phyloP scores from a whole-genome alignment of 2,888 invertebrate species.

The Slavum lentiscoides region DNA sequence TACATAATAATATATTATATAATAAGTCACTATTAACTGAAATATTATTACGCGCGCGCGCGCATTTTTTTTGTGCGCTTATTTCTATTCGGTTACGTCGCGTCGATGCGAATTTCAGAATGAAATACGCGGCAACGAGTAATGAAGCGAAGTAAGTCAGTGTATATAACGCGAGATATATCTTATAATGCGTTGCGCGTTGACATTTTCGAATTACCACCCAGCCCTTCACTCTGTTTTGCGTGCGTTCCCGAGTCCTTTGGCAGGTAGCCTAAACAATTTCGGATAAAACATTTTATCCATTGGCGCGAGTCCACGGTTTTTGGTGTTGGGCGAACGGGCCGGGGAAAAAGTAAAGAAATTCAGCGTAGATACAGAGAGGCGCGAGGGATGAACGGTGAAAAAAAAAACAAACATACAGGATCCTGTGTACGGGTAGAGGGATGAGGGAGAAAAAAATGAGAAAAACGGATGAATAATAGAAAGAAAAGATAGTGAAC shows the following conservation, averaged over 20 bases:
- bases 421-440: not conserved
- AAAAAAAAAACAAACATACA: not conserved
- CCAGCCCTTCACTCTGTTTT: conserved; percentile 35
- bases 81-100: conserved; percentile 22
- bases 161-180: conserved; percentile 4
- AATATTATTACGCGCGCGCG: no score
- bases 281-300: conserved; percentile 53
- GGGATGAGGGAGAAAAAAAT: not conserved
- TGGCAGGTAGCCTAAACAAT: conserved; percentile 52
- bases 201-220: conserved; percentile 49
- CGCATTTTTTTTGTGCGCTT: not conserved
- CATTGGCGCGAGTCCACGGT: conserved; percentile 41
- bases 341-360: conserved; percentile 3
- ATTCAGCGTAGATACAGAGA: not conserved
- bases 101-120: conserved; percentile 26
- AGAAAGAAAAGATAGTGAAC: not conserved
- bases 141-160: conserved; percentile 45
- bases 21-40: no score
- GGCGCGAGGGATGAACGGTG: not conserved
- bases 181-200: conserved; percentile 37
- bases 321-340: conserved; percentile 29
- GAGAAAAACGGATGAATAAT: not conserved
- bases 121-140: conserved; percentile 33
- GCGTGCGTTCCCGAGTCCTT: conserved; percentile 36
- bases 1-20: no score